Conservation (phyloP, 1,140 invertebrate genomes). For the Nixonia krombeini region DNA sequence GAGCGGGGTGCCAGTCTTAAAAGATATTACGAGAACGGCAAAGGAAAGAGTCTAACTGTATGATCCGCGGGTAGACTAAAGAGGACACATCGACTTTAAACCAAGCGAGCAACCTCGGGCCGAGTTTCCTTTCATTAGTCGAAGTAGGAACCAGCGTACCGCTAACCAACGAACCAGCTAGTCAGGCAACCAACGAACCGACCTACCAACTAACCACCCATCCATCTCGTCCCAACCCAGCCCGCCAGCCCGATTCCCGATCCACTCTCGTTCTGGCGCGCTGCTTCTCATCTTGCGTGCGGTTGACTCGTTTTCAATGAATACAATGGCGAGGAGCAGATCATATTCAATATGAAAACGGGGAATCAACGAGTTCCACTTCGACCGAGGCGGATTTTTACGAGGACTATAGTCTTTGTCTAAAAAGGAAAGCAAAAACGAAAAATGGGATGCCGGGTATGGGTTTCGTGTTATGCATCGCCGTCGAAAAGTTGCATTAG, state of each 20-base stretch:
- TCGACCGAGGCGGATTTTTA: slow-evolving; percentile 37
- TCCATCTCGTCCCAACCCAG: slow-evolving; percentile 51
- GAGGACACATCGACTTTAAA: slow-evolving; percentile 67
- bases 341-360: slow-evolving; percentile 73
- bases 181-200: slow-evolving; percentile 56
- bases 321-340: slow-evolving; percentile 67
- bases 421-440: slow-evolving; percentile 15
- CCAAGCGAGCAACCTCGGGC: slow-evolving; percentile 61
- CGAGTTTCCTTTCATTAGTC: slow-evolving; percentile 72
- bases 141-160: slow-evolving; percentile 65
- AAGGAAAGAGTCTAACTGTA: slow-evolving; percentile 15
- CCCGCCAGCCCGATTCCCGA: slow-evolving; percentile 51
- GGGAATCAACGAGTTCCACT: slow-evolving; percentile 68
- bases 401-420: slow-evolving; percentile 39
- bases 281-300: slow-evolving; percentile 67
- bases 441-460: neutral
- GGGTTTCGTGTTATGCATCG: neutral
- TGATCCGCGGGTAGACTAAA: slow-evolving; percentile 43
- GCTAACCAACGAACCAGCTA: slow-evolving; percentile 58
- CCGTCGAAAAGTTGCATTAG: neutral
- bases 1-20: slow-evolving; percentile 22
- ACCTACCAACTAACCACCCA: slow-evolving; percentile 64
- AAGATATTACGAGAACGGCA: slow-evolving; percentile 23
- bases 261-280: slow-evolving; percentile 59
- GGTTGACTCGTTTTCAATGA: slow-evolving; percentile 73